phyloP scores from a whole-genome alignment of 2,113 vertebrate species.

The Oreochromis tanganicae region DNA sequence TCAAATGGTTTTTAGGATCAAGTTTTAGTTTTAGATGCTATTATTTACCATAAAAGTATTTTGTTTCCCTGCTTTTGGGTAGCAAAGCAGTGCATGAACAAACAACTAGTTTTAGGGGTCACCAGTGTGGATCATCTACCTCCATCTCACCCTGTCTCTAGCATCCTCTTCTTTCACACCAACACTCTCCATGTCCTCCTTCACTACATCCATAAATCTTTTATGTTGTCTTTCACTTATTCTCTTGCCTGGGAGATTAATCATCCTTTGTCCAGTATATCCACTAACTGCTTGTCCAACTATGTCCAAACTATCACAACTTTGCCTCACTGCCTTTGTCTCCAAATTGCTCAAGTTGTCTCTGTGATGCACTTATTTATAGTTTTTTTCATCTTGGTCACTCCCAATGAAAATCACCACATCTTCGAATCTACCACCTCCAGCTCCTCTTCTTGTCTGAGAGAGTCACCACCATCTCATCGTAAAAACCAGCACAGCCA shows the following conservation, averaged over 20 bases:
- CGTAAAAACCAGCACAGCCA: background rate
- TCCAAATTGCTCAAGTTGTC: background rate
- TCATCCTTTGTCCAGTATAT: background rate
- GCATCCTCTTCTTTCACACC: background rate
- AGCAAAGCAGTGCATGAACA: background rate
- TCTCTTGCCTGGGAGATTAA: background rate
- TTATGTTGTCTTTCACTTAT: background rate
- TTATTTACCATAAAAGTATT: background rate
- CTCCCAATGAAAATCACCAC: background rate
- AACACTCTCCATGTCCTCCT: background rate
- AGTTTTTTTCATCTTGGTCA: background rate
- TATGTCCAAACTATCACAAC: background rate
- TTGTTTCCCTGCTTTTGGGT: background rate
- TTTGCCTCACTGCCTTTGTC: background rate
- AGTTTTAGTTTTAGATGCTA: background rate
- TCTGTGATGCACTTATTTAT: background rate
- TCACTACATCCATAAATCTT: background rate
- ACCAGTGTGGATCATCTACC: background rate
- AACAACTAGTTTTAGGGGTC: background rate
- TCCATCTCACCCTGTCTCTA: background rate
- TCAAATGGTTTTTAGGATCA: background rate
- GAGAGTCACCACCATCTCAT: background rate
- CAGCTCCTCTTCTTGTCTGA: too few relatives aligned
- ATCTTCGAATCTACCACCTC: background rate
- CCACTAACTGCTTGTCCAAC: background rate